These are phyloP conservation scores for Gymnogyps californianus DNA, from an alignment of 2,113 vertebrate genomes.

Conservation along the genomic window DNA sequence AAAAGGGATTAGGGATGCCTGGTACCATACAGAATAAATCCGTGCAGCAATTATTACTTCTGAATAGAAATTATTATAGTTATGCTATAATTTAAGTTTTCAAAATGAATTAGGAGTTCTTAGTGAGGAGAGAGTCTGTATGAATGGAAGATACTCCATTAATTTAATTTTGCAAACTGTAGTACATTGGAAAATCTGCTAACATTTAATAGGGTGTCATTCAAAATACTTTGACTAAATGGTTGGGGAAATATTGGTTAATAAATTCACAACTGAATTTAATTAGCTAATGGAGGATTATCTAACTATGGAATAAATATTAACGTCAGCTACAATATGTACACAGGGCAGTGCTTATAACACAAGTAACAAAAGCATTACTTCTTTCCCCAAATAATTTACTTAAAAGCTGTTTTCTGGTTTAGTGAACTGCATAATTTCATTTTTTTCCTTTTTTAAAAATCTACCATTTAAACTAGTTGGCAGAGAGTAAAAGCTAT, in stretches of 20 bases:
- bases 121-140: neutral
- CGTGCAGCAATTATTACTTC: neutral
- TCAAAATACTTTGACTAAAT: neutral
- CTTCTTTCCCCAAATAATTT: neutral
- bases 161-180: slow-evolving; percentile 4
- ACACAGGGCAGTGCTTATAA: neutral
- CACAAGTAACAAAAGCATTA: neutral
- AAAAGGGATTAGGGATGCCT: neutral
- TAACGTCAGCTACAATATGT: neutral
- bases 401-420: neutral
- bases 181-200: neutral
- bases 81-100: slow-evolving; percentile 6
- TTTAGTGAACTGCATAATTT: neutral
- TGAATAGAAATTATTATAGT: neutral
- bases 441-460: neutral
- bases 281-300: slow-evolving; percentile 16
- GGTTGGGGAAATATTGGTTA: neutral
- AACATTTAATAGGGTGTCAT: neutral
- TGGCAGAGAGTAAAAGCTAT: neutral
- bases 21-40: neutral
- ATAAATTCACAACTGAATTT: slow-evolving; percentile 5
- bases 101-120: neutral
- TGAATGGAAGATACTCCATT: neutral
- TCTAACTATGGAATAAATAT: neutral
- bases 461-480: neutral